phyloP scores from a whole-genome alignment of 2,888 invertebrate species.

The Druceiella hillmani region DNA sequence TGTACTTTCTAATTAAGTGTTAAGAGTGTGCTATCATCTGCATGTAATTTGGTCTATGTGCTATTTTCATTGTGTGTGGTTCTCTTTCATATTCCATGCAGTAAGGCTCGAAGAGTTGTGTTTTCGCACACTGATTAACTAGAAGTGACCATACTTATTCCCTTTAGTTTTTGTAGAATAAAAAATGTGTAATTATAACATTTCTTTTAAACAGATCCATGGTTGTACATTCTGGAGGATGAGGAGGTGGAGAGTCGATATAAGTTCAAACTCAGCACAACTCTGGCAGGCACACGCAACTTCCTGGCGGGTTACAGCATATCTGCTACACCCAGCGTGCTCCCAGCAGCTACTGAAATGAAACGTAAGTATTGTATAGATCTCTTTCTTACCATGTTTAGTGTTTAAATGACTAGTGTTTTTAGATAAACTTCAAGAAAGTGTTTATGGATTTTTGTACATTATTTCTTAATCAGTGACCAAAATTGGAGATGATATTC shows the following conservation, averaged over 20 bases:
- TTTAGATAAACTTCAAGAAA: too few species aligned
- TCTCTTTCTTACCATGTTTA: too few species aligned
- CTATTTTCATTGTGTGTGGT: too few species aligned
- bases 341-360: slow-evolving; percentile 36
- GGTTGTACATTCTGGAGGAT: slow-evolving; percentile 49
- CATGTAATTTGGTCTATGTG: too few species aligned
- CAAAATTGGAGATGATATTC: too few species aligned
- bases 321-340: slow-evolving; percentile 36
- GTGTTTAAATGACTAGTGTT: too few species aligned
- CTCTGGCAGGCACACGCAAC: slow-evolving; percentile 31
- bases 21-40: too few species aligned
- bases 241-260: slow-evolving; percentile 45
- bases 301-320: slow-evolving; percentile 38
- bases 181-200: slow-evolving; percentile 5
- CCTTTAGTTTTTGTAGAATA: slow-evolving; percentile 30
- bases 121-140: background rate
- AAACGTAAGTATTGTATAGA: slow-evolving; percentile 40
- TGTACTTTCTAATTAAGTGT: too few species aligned
- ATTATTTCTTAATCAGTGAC: too few species aligned
- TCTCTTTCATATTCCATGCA: too few species aligned
- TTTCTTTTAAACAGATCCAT: slow-evolving; percentile 44
- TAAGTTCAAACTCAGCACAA: slow-evolving; percentile 35
- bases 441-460: too few species aligned
- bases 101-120: too few species aligned
- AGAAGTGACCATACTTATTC: background rate